phyloP scores from a whole-genome alignment of 1,140 invertebrate genomes.

The Acyrthosiphon pisum region DNA sequence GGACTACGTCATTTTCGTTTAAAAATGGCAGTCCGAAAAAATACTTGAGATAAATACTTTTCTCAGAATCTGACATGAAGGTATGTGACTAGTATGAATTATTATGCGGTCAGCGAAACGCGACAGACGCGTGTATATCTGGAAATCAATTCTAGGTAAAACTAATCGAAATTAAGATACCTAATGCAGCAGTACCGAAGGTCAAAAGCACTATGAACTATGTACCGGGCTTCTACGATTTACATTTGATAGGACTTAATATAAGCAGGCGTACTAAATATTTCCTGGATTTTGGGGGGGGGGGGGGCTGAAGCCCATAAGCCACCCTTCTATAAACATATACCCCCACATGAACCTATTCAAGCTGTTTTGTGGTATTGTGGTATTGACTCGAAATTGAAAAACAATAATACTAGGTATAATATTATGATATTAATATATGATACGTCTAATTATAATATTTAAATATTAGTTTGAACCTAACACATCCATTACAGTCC shows the following conservation, averaged over 20 bases:
- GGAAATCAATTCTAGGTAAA: not conserved
- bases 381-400: too few relatives aligned
- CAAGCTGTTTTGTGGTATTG: too few relatives aligned
- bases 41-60: too few relatives aligned
- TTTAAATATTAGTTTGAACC: too few relatives aligned
- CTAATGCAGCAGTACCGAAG: not conserved
- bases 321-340: not conserved
- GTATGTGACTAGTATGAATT: not conserved
- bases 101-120: not conserved
- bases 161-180: not conserved
- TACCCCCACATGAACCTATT: not conserved
- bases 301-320: not conserved
- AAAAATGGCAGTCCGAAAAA: too few relatives aligned
- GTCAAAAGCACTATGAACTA: not conserved
- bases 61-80: too few relatives aligned
- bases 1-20: not conserved
- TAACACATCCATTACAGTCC: too few relatives aligned
- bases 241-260: not conserved
- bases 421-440: too few relatives aligned
- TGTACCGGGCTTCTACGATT: not conserved
- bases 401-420: too few relatives aligned
- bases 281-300: not conserved
- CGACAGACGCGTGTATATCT: not conserved
- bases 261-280: not conserved
- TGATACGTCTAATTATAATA: too few relatives aligned